These are phyloP conservation scores for Ciconia stormi DNA, from an alignment of 2,113 vertebrate genomes.

Conservation along the genomic window DNA sequence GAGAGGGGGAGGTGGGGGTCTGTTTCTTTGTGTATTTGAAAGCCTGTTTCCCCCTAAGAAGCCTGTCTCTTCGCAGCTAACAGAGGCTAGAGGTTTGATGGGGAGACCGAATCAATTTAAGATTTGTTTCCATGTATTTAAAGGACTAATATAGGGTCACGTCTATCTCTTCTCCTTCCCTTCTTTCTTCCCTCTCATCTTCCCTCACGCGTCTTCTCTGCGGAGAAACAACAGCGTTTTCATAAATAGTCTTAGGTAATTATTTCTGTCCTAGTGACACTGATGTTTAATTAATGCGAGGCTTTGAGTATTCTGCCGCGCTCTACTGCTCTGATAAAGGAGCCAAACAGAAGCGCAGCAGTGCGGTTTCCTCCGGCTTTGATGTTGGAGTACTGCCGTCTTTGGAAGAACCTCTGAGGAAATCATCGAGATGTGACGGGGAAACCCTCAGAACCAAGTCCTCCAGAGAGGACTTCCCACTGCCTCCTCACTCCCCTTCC, in stretches of 20 bases:
- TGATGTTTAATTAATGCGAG: neutral
- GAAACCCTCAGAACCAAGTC: neutral
- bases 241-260: neutral
- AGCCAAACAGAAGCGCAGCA: neutral
- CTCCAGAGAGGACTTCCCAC: neutral
- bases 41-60: neutral
- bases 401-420: slow-evolving; percentile 14
- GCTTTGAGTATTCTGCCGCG: neutral
- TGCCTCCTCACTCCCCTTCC: neutral
- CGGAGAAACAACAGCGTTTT: neutral
- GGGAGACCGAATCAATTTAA: neutral
- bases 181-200: neutral
- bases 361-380: neutral
- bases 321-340: neutral
- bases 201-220: neutral
- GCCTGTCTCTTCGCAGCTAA: neutral
- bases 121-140: neutral
- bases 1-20: neutral
- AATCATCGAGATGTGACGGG: neutral
- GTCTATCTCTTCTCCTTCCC: neutral
- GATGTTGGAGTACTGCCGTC: neutral
- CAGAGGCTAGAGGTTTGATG: neutral
- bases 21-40: neutral
- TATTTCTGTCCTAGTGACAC: neutral
- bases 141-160: neutral